Evolutionary conservation across 2,113 vertebrate genomes (phyloP).

Genomic region (Brachypodius melanocephalos): DNA sequence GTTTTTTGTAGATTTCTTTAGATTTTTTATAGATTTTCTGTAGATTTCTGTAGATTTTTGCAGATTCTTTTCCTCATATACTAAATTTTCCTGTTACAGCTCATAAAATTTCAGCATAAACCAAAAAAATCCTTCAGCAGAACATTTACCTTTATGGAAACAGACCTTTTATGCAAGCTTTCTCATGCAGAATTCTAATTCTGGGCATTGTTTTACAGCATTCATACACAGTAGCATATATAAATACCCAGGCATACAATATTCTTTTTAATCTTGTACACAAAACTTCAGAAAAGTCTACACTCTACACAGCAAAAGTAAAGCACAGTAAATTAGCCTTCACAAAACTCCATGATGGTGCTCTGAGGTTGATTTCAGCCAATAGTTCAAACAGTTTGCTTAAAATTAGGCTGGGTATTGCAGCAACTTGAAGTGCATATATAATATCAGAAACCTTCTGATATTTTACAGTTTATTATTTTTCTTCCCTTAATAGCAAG

Average conservation of each 20-base stretch:
- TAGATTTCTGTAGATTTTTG: neutral
- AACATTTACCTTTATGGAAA: neutral
- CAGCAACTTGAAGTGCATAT: neutral
- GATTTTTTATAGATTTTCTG: too few species aligned
- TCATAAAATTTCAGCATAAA: neutral
- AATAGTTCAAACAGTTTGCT: neutral
- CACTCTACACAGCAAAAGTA: neutral
- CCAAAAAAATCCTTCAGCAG: neutral
- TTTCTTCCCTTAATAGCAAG: neutral
- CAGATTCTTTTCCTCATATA: neutral
- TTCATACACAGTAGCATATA: neutral
- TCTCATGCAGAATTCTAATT: neutral
- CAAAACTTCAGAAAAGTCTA: neutral
- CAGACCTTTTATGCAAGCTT: neutral
- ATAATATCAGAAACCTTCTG: neutral
- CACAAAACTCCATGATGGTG: rapidly evolving
- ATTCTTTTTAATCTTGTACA: neutral
- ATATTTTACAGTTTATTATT: neutral
- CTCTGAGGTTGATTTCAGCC: neutral
- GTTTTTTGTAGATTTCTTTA: neutral
- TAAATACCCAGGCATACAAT: neutral
- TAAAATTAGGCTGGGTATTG: neutral
- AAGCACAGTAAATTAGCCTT: neutral
- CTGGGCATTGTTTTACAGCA: neutral
- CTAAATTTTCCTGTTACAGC: neutral